phyloP scores from a whole-genome alignment of 1,140 invertebrate species.

The Bombus sylvicola region DNA sequence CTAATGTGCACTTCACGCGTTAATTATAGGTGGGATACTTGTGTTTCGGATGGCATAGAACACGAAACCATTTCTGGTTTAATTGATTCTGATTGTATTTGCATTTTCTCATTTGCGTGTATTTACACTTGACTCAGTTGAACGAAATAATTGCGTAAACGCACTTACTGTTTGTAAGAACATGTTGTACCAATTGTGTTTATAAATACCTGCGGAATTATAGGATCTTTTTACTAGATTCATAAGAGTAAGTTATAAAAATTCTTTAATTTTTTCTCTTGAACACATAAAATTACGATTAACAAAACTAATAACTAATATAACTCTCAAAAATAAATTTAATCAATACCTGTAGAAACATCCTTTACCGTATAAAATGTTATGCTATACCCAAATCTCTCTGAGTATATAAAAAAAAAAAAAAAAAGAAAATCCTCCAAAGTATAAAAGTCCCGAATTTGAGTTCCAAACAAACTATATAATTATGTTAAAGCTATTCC shows the following conservation, averaged over 20 bases:
- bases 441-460: too few relatives aligned
- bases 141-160: neutral
- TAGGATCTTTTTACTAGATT: neutral
- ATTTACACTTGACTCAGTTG: neutral
- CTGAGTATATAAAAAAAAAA: too few relatives aligned
- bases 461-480: too few relatives aligned
- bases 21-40: conserved; percentile 1
- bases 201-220: neutral
- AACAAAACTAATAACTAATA: too few relatives aligned
- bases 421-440: too few relatives aligned
- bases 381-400: too few relatives aligned
- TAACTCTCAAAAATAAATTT: too few relatives aligned
- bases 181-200: neutral
- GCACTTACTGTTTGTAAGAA: neutral
- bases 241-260: neutral
- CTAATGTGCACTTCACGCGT: neutral
- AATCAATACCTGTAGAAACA: too few relatives aligned
- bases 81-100: neutral
- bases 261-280: too few relatives aligned
- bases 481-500: too few relatives aligned
- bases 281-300: too few relatives aligned
- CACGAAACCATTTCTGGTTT: neutral
- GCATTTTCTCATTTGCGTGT: neutral
- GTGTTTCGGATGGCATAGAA: neutral
- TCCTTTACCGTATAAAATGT: too few relatives aligned